A percentile compares a stretch with the other conserved stretches of the same genome.
phyloP scores from a whole-genome alignment of 2,888 invertebrate genomes.

The Spialia ferax region DNA sequence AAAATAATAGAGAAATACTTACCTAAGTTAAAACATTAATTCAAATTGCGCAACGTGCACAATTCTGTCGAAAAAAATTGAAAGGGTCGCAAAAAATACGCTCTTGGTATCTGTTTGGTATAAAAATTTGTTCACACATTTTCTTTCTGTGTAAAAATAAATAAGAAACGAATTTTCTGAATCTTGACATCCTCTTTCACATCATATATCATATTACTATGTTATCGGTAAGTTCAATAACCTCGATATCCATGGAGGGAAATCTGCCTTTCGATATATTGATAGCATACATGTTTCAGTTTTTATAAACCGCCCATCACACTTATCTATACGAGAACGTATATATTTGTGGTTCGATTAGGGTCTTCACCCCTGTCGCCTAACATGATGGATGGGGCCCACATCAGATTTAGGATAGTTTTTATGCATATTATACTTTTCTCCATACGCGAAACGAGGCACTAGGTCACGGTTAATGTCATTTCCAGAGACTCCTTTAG shows the following conservation, averaged over 20 bases:
- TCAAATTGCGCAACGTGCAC: too few relatives aligned
- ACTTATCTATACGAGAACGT: slow-evolving; percentile 47
- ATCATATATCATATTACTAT: background rate
- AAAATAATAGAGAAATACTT: too few relatives aligned
- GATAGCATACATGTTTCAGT: slow-evolving; percentile 18
- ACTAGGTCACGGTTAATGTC: slow-evolving; percentile 37
- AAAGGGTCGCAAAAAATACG: too few relatives aligned
- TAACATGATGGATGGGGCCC: slow-evolving; percentile 76
- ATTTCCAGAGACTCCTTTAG: slow-evolving; percentile 25
- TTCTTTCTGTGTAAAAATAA: too few relatives aligned
- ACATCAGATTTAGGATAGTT: slow-evolving; percentile 79
- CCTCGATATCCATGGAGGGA: background rate
- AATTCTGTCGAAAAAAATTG: too few relatives aligned
- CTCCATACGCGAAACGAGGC: slow-evolving; percentile 28
- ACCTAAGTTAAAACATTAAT: too few relatives aligned
- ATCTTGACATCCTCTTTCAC: background rate
- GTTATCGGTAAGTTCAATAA: background rate
- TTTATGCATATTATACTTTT: slow-evolving; percentile 48
- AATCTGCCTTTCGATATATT: background rate
- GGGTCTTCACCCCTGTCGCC: slow-evolving; percentile 79
- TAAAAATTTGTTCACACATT: too few relatives aligned
- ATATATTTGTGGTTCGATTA: slow-evolving; percentile 69
- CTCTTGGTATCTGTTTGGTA: too few relatives aligned
- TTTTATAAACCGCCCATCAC: slow-evolving; percentile 50
- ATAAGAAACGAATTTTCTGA: too few relatives aligned